Conservation (phyloP, 2,113 vertebrate species). For the Pimephales promelas region DNA sequence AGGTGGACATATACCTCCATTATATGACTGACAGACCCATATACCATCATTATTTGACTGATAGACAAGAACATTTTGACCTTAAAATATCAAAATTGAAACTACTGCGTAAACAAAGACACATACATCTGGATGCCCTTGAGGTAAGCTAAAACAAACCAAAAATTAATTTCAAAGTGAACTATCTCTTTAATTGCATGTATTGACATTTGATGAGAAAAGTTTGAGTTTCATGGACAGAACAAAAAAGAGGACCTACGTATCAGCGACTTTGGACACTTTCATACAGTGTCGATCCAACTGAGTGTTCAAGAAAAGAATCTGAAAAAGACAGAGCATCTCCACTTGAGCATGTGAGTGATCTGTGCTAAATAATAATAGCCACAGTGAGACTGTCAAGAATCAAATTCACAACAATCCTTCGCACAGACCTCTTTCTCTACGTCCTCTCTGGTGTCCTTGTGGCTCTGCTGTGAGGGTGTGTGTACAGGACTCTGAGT, state of each 20-base stretch:
- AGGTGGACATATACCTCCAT: too few relatives aligned
- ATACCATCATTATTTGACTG: too few relatives aligned
- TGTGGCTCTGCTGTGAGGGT: conserved; percentile 82
- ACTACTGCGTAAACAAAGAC: too few relatives aligned
- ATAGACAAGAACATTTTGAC: too few relatives aligned
- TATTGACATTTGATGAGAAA: neutral
- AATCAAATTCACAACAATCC: neutral
- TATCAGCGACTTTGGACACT: conserved; percentile 99
- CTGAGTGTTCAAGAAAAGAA: conserved; percentile 91
- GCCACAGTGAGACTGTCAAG: neutral
- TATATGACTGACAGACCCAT: too few relatives aligned
- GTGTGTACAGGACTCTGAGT: conserved; percentile 89
- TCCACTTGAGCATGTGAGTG: neutral
- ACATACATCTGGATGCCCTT: too few relatives aligned
- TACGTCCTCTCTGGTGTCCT: conserved; percentile 93
- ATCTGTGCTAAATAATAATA: conserved; percentile 7
- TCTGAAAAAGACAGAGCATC: conserved; percentile 75
- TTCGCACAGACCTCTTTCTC: conserved; percentile 83
- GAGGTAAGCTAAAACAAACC: too few relatives aligned
- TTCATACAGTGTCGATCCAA: conserved; percentile 98
- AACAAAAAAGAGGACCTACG: conserved; percentile 73
- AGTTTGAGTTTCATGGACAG: neutral
- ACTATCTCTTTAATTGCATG: too few relatives aligned
- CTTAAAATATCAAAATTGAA: too few relatives aligned
- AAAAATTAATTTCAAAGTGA: too few relatives aligned